Evolutionary conservation across 2,113 vertebrate genomes (phyloP).

Genomic region (Caracal caracal): DNA sequence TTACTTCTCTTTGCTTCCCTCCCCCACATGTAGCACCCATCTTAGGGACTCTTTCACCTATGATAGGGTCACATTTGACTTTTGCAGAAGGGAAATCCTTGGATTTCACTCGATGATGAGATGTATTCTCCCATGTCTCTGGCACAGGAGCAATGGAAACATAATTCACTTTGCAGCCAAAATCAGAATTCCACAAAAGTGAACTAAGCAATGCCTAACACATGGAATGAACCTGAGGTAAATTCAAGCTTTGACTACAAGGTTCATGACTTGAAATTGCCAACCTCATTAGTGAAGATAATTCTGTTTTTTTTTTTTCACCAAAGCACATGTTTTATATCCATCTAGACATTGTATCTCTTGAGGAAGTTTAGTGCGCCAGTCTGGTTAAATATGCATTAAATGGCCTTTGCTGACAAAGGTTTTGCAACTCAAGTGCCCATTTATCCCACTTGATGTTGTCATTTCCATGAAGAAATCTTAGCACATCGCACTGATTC

Average conservation of each 20-base stretch:
- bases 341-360: not conserved
- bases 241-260: not conserved
- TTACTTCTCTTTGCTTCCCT: not conserved
- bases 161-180: not conserved
- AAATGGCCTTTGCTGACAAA: not conserved
- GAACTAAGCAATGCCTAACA: not conserved
- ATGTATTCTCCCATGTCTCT: conserved; percentile 3
- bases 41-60: not conserved
- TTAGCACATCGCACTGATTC: not conserved
- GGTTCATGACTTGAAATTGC: not conserved
- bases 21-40: not conserved
- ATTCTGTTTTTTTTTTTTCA: not conserved
- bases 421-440: not conserved
- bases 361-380: not conserved
- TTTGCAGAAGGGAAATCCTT: not conserved
- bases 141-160: not conserved
- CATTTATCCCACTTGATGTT: not conserved
- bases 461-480: not conserved
- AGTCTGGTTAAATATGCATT: conserved; percentile 2
- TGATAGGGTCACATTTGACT: not conserved
- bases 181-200: conserved; percentile 36
- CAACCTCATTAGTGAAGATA: not conserved
- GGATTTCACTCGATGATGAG: not conserved
- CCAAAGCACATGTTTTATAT: conserved; percentile 53
- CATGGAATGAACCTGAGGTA: not conserved